Conservation (phyloP, 2,797 vertebrate species). For the Thaleichthys pacificus region DNA sequence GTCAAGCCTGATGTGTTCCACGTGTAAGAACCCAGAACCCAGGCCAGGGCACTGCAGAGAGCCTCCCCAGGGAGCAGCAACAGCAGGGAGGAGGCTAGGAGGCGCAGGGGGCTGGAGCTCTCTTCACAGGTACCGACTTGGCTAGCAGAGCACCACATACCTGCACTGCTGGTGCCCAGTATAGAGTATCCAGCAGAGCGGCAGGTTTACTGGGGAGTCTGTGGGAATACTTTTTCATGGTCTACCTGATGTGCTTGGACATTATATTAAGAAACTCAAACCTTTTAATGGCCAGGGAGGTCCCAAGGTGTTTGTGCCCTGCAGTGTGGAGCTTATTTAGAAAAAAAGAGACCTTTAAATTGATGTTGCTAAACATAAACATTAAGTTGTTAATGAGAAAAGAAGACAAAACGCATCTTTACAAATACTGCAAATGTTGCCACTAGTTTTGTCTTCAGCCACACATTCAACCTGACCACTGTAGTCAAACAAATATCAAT, state of each 20-base stretch:
- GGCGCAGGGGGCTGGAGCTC: slow-evolving; percentile 17
- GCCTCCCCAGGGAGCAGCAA: slow-evolving; percentile 43
- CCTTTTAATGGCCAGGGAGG: too few species aligned
- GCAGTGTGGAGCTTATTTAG: neutral
- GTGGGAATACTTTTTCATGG: neutral
- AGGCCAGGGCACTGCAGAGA: slow-evolving; percentile 17
- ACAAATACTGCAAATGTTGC: slow-evolving; percentile 44
- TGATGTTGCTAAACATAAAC: neutral
- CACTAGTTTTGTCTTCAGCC: slow-evolving; percentile 18
- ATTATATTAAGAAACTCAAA: neutral
- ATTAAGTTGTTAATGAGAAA: slow-evolving; percentile 36
- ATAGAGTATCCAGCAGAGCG: slow-evolving; percentile 2
- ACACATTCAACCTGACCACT: slow-evolving; percentile 47
- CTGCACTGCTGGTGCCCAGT: slow-evolving; percentile 49
- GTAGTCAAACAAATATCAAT: slow-evolving; percentile 67
- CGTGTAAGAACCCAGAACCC: slow-evolving; percentile 59
- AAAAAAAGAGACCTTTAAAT: slow-evolving; percentile 1
- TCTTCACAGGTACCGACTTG: slow-evolving; percentile 38
- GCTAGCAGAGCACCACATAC: slow-evolving; percentile 36
- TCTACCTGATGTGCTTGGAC: neutral
- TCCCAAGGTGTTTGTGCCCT: neutral
- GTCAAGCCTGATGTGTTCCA: slow-evolving; percentile 70
- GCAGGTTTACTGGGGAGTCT: neutral
- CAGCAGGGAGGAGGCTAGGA: slow-evolving; percentile 33
- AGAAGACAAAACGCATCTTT: slow-evolving; percentile 10